These are phyloP conservation scores for Andrena hattorfiana DNA, from an alignment of 2,888 invertebrate species.

Conservation along the genomic window DNA sequence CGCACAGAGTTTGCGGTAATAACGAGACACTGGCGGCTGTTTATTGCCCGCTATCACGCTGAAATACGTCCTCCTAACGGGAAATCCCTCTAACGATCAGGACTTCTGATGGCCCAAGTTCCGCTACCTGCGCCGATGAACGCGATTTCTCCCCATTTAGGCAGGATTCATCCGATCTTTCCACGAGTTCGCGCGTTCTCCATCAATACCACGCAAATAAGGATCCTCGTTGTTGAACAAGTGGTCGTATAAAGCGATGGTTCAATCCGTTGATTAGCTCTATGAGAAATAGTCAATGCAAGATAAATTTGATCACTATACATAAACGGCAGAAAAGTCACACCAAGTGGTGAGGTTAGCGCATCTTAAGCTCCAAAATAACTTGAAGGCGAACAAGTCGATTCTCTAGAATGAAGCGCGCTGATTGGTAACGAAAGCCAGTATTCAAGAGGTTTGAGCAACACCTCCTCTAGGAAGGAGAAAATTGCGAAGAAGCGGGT, in stretches of 20 bases:
- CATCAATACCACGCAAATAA: background rate
- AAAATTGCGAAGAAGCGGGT: conserved; percentile 31
- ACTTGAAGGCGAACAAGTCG: background rate
- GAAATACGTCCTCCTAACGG: conserved; percentile 60
- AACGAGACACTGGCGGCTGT: conserved; percentile 50
- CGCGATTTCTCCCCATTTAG: background rate
- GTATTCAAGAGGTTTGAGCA: conserved; percentile 1
- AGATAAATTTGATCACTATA: conserved; percentile 40
- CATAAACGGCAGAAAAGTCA: background rate
- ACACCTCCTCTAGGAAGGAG: conserved; percentile 44
- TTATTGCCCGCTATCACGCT: conserved; percentile 38
- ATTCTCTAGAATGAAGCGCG: background rate
- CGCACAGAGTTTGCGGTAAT: conserved; percentile 33
- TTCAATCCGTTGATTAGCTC: conserved; percentile 15
- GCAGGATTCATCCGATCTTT: background rate
- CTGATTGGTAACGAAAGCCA: background rate
- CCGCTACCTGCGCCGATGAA: conserved; percentile 10
- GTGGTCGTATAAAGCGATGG: conserved; percentile 31
- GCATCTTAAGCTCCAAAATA: background rate
- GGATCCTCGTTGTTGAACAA: conserved; percentile 1
- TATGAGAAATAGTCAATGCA: conserved; percentile 4
- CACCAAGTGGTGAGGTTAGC: background rate
- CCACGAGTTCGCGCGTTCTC: too few species aligned
- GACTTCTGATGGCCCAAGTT: conserved; percentile 4
- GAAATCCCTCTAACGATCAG: conserved; percentile 53